A percentile compares a stretch with the other conserved stretches of the same genome.
These are phyloP conservation scores for Oreochromis mossambicus DNA, from an alignment of 2,797 vertebrate species.

Conservation along the genomic window DNA sequence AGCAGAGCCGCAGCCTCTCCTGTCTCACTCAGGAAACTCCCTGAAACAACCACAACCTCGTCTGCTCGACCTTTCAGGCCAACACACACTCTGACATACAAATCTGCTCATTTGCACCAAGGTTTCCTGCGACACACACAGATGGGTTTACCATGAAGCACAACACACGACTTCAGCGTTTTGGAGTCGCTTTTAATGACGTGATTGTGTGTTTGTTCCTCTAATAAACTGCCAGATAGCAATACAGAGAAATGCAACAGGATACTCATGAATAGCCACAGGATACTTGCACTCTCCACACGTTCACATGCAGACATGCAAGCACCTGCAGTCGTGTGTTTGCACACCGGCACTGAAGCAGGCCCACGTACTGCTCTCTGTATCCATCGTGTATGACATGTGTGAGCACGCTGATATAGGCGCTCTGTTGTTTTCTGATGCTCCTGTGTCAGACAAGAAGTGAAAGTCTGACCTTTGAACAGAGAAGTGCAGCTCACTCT, in stretches of 20 bases:
- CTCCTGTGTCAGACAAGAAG: slow-evolving; percentile 16
- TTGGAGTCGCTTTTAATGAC: background rate
- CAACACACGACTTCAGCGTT: background rate
- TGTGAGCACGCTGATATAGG: background rate
- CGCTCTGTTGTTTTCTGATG: background rate
- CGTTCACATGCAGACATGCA: background rate
- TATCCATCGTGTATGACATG: background rate
- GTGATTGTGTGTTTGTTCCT: background rate
- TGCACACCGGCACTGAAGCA: background rate
- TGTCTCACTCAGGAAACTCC: slow-evolving; percentile 54
- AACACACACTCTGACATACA: background rate
- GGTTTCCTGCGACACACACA: background rate
- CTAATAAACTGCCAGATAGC: background rate
- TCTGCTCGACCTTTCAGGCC: slow-evolving; percentile 16
- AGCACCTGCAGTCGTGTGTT: background rate
- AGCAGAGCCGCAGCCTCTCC: slow-evolving; percentile 36
- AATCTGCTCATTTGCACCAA: background rate
- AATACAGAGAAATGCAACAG: background rate
- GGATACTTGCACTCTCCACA: background rate
- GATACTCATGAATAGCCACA: slow-evolving; percentile 2
- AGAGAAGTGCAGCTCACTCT: slow-evolving; percentile 17
- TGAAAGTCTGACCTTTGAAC: slow-evolving; percentile 41
- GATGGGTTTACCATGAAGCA: background rate
- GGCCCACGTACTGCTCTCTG: background rate
- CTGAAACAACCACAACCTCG: slow-evolving; percentile 30